Base-by-base conservation (phyloP, 2,113 vertebrate genomes). In the Procavia capensis region DNA sequence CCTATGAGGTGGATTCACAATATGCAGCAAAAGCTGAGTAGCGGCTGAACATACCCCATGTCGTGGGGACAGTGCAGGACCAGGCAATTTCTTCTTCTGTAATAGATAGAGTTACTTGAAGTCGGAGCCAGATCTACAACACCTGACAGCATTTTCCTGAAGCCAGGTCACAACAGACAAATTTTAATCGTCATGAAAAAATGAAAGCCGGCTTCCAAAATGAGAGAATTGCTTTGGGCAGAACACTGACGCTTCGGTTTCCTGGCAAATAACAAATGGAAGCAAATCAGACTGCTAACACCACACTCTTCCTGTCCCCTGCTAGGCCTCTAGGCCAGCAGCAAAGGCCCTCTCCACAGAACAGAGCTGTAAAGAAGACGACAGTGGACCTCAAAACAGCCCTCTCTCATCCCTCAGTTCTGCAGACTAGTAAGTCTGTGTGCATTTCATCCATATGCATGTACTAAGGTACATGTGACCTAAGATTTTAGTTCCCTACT, bases 111-210 rank as follows among this genome's bases (percentile, higher is more conserved):
- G 5, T 70, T 20, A 19, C 66, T 70, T 7, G n/a, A 36, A 36
- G 19, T 70, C 16, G 34, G 13, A 70, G 66, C n/a, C n/a, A 20
- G 36, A 14, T n/a, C n/a, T 6, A n/a, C 34, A 70, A 19, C 66
- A 36, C 17, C 17, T n/a, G 36, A 36, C 34, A 68, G 8, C 29
- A 7, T 66, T 66, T 70, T 91, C 74, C 82, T 84, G 70, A 93
- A 88, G 43, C 63, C 45, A 75, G 22, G 43, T 86, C 39, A 90
- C 6, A 24, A 79, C 6, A 89, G 76, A 17, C 50, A 78, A 22
- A 74, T 85, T 72, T 96, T 84, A 86, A 68, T 93, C 83, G 36
- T 88, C 24, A 70, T 34, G 17, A 90, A 85, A 85, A 88, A 82
- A 91, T 41, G 59, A 81, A 90, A 68, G 39, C 25, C 50, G 47